A percentile compares a stretch with the other conserved stretches of the same genome.
Conservation (phyloP, 2,888 invertebrate species). For the Zaprionus obscuricornis region DNA sequence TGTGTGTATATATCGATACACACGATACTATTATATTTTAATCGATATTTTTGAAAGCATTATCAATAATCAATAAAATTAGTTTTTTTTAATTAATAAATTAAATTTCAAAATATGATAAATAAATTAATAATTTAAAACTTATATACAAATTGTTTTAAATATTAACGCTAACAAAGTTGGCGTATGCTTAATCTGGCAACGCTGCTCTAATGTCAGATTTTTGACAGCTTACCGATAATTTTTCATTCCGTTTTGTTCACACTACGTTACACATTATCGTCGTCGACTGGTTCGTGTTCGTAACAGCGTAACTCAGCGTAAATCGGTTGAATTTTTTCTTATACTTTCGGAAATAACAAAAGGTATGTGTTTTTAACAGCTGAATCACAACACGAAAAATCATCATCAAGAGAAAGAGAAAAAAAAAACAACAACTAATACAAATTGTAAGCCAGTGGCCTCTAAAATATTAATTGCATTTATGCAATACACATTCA, state of each 20-base stretch:
- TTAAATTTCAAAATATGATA: no score
- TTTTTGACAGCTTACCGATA: slow-evolving; percentile 36
- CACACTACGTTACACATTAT: slow-evolving; percentile 31
- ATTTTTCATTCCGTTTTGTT: slow-evolving; percentile 13
- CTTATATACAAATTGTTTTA: no score
- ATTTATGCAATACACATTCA: slow-evolving; percentile 50
- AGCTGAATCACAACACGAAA: slow-evolving; percentile 17
- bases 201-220: slow-evolving; percentile 32
- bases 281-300: slow-evolving; percentile 50
- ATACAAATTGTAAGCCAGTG: slow-evolving; percentile 47
- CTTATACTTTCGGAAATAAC: slow-evolving; percentile 68
- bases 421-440: slow-evolving; percentile 35
- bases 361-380: slow-evolving; percentile 74
- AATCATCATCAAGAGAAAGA: no score
- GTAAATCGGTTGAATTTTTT: slow-evolving; percentile 63
- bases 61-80: no score
- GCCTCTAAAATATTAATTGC: slow-evolving; percentile 17
- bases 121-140: no score
- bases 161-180: no score
- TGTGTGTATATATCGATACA: no score
- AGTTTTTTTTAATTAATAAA: no score
- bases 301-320: slow-evolving; percentile 52
- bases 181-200: slow-evolving; percentile 8
- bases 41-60: no score
- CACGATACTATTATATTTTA: no score